Evolutionary conservation across 2,113 vertebrate genomes (phyloP), one percentile per base, ranked within the genome.

Genomic region (Anarhynchus alexandrinus): DNA sequence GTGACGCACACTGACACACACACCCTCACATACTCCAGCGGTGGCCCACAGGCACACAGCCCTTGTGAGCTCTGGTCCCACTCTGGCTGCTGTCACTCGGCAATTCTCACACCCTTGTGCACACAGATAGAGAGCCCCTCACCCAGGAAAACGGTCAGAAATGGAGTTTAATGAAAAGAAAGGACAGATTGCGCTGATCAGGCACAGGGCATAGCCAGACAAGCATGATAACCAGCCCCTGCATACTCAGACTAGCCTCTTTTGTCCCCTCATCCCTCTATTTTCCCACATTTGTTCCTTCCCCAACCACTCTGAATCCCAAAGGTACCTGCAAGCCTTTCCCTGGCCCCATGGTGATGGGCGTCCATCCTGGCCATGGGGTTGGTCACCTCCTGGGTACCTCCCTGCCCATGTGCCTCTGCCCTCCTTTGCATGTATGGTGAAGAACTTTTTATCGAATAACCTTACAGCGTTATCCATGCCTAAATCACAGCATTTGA

Each of bases 1-100:
- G 20, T 17, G n/a, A 26, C 29, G 26, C 4, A 3, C 42, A 13
- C 8, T 10, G n/a, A n/a, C n/a, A 49, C 30, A 11, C 1, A 1
- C 32, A 23, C 19, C 14, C 10, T 78, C 45, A 40, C 17, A 26
- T 17, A 9, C 8, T 42, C 11, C 34, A 25, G 22, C 5, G 2
- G 11, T 66, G 42, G 16, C 36, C 12, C 32, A 32, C 14, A 17
- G 12, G 7, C 19, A 47, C 22, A 47, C 4, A 49, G 21, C 10
- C 5, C 19, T 6, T 69, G 25, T 34, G 10, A 85, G 9, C 23
- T 65, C 32, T 14, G 22, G 10, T 55, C 19, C 52, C 49, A 4
- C 67, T 66, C 5, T 4, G 6, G 15, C 30, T 62, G 19, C 30
- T 52, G 52, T 45, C 29, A 66, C 22, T 57, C 25, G 21, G 36